Evolutionary conservation across 1,140 invertebrate species (phyloP), one percentile per base, ranked within the genome.

Genomic region (Luehdorfia chinensis): DNA sequence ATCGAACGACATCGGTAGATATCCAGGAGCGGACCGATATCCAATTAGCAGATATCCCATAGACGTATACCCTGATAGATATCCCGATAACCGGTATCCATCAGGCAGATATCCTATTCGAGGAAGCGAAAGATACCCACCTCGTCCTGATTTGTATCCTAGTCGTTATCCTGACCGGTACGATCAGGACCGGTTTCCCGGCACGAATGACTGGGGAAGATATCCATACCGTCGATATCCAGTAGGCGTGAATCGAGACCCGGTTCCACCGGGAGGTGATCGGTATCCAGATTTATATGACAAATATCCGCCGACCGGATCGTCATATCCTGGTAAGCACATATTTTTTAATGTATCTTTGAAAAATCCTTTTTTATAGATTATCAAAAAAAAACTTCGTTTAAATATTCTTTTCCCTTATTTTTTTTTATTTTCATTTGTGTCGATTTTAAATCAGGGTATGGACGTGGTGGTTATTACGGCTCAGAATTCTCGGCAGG

Each of bases 271-370:
- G 21, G 86, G 81, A 14, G 77, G 88, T 19, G 79, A 81, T 47
- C 79, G 88, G 9, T 84, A 81, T 51, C 87, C 85, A 19, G 72
- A 80, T 50, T 44, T 79, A 45, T 87, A 84, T 69, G 78, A 86
- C 57, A 87, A 84, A 75, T 88, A 88, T 77, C 87, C 87, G 62
- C 79, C 79, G 63, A 83, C 71, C 68, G 83, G 79, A 71, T 84
- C 79, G 27, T 80, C 79, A 55, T 80, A 75, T 61, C 75, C 79
- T 60, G 79, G 83, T 86, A 74, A 84, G 79, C 68, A 67, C 12
- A 5, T 18, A n/a, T 14, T 37, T n/a, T n/a, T n/a, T n/a, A n/a
- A n/a, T n/a, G n/a, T n/a, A n/a, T 25, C 13, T n/a, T n/a, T 34
- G 23, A 27, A 8, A 14, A n/a, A n/a, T n/a, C n/a, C n/a, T n/a